Evolutionary conservation across 2,888 invertebrate species (phyloP), one percentile per base, ranked within the genome.

Genomic region (Altica lythri): DNA sequence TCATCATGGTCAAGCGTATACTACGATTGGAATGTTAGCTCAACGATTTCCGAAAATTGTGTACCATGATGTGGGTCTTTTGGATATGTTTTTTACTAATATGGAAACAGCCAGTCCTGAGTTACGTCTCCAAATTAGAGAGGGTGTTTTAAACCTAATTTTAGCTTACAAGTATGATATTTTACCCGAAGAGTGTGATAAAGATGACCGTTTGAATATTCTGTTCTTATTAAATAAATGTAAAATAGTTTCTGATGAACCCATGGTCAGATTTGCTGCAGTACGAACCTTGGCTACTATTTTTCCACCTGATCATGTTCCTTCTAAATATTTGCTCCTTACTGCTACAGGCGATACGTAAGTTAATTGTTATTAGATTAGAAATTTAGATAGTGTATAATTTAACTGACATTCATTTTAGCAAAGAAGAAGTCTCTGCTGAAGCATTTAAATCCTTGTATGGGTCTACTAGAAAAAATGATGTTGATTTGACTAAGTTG

Each of bases 311-410:
- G 83, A 89, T 68, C 90, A 92, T 73, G 85, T 90, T 0, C 88
- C 91, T 0, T 89, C 94, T 0, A 82, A 92, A 68, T 93, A 89
- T 72, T 78, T 94, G 6, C 76, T 95, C 47, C 78, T 95, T 12
- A 74, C 92, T 49, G 92, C 92, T 22, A 88, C 88, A 62, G 93
- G 92, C 35, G 94, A 95, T 72, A 82, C 81, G 90, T 91, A 74
- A 74, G 80, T 76, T 37, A 22, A 22, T 22, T 22, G 4, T 22
- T 22, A 22, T 22, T 22, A 8, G 8, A 22, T 22, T 4, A 22
- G 22, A 22, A 8, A 22, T 8, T 5, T 22, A 22, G 2, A 12
- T 13, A 13, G 22, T 34, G 12, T 4, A n/a, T 30, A 35, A 13
- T 10, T 30, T 29, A 4, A 32, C 4, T 14, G 13, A 2, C 35